These are phyloP conservation scores for Scelioninae gen. 2 DNA, from an alignment of 2,888 invertebrate genomes.

Conservation along the genomic window DNA sequence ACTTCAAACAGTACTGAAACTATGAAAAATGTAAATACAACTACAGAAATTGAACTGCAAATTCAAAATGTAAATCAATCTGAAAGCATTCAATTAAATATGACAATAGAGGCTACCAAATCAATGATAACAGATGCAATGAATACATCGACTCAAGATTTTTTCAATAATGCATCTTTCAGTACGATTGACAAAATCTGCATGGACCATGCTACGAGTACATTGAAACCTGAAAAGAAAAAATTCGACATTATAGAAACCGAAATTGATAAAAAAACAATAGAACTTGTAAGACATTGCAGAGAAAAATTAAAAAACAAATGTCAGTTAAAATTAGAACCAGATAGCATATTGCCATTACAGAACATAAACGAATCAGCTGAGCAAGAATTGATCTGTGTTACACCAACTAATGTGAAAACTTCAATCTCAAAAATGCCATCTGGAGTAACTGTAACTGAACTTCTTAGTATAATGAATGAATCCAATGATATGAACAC, in stretches of 20 bases:
- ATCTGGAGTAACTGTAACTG: constrained; percentile 46
- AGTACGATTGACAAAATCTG: constrained; percentile 62
- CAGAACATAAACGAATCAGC: constrained; percentile 27
- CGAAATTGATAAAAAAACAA: constrained; percentile 28
- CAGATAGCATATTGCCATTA: constrained; percentile 3
- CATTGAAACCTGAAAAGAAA: neutral
- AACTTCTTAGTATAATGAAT: constrained; percentile 26
- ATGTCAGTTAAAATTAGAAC: constrained; percentile 2
- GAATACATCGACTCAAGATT: constrained; percentile 64
- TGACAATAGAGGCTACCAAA: neutral
- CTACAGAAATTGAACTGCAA: too few relatives aligned
- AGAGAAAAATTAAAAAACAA: constrained; percentile 37
- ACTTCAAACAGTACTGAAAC: too few relatives aligned
- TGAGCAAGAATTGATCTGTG: constrained; percentile 39
- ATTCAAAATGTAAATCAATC: too few relatives aligned
- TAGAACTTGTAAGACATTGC: constrained; percentile 32
- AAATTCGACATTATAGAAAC: neutral
- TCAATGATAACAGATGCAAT: neutral
- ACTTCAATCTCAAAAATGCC: constrained; percentile 19
- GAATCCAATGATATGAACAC: neutral
- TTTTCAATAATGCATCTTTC: constrained; percentile 64
- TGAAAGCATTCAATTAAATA: too few relatives aligned
- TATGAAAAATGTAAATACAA: too few relatives aligned
- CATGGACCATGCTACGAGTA: neutral
- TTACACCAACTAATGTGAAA: constrained; percentile 6